phyloP scores from a whole-genome alignment of 92 coral and sea anemone genomes.

The Palythoa heliodiscus region DNA sequence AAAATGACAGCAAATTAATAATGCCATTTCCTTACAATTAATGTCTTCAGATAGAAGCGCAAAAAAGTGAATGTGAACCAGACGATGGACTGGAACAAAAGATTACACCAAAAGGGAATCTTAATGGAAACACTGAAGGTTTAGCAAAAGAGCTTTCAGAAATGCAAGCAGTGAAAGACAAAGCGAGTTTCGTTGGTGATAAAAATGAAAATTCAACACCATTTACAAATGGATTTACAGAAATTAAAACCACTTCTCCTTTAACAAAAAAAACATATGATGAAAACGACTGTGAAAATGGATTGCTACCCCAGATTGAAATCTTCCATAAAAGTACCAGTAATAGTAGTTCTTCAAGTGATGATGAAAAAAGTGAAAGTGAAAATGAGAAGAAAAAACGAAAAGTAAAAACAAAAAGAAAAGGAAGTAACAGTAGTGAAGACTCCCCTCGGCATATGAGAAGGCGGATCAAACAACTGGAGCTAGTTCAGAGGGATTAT shows the following conservation, averaged over 20 bases:
- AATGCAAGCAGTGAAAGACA: slow-evolving; percentile 24
- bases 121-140: not conserved
- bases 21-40: not conserved
- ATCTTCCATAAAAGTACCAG: slow-evolving; percentile 36
- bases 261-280: not conserved
- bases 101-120: not conserved
- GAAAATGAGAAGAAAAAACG: slow-evolving; percentile 33
- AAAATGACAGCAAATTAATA: not conserved
- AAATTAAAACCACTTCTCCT: not conserved
- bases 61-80: not conserved
- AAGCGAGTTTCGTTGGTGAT: not conserved
- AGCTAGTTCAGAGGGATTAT: slow-evolving; percentile 35
- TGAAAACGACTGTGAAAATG: not conserved
- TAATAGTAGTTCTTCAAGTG: slow-evolving; percentile 42
- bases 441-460: slow-evolving; percentile 45
- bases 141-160: slow-evolving; percentile 6
- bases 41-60: slow-evolving; percentile 1
- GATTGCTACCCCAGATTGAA: slow-evolving; percentile 23
- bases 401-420: slow-evolving; percentile 48
- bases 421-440: slow-evolving; percentile 22
- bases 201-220: slow-evolving; percentile 25
- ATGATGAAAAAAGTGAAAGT: slow-evolving; percentile 43
- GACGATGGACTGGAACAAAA: not conserved
- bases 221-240: slow-evolving; percentile 31
- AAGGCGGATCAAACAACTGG: slow-evolving; percentile 42